Evolutionary conservation across 2,113 vertebrate species (phyloP).

Genomic region (Rhynchomys soricoides): DNA sequence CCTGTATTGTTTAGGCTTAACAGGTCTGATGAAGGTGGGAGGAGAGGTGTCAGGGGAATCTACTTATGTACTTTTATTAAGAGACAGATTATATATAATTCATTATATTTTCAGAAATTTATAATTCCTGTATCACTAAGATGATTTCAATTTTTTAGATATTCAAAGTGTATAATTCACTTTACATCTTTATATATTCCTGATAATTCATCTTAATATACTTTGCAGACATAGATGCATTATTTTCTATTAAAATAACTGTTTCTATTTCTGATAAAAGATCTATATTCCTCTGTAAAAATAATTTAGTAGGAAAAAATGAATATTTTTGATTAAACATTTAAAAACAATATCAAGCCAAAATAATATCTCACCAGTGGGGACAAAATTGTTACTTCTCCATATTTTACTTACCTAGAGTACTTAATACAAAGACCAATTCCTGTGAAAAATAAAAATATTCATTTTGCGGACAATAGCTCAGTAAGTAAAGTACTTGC

Average conservation of each 20-base stretch:
- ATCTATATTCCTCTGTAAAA: background rate
- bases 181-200: background rate
- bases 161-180: background rate
- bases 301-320: background rate
- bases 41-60: too few species aligned
- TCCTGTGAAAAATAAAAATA: background rate
- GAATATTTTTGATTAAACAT: background rate
- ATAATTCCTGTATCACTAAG: background rate
- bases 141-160: background rate
- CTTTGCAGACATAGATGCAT: background rate
- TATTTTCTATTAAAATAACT: background rate
- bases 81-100: background rate
- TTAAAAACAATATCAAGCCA: conserved; percentile 36
- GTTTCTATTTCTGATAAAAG: conserved; percentile 17
- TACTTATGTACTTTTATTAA: background rate
- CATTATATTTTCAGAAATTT: background rate
- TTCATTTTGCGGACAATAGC: background rate
- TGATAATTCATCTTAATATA: background rate
- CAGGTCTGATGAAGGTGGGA: too few species aligned
- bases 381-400: background rate
- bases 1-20: too few species aligned
- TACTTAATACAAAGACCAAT: conserved; percentile 16
- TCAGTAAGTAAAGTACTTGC: background rate
- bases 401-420: conserved; percentile 7
- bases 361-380: conserved; percentile 4